A percentile compares a stretch with the other conserved stretches of the same genome.
These are phyloP conservation scores for Catocala nupta DNA, from an alignment of 2,888 invertebrate species.

Conservation along the genomic window DNA sequence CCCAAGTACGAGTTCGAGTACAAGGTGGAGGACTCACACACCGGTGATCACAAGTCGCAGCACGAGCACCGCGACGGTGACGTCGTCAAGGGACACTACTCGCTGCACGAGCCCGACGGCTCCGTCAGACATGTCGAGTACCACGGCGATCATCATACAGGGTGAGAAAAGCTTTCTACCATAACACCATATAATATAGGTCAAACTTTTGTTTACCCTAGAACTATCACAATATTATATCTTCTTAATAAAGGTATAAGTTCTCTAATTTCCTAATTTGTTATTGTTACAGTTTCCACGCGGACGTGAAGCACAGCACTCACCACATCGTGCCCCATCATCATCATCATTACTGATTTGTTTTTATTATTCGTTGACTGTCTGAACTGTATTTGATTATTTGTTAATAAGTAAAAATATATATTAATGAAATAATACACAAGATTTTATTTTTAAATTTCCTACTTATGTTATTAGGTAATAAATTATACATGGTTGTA, in stretches of 20 bases:
- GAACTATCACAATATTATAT: too few species aligned
- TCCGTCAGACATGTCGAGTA: constrained; percentile 84
- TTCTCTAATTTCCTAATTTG: too few species aligned
- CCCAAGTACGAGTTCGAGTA: constrained; percentile 56
- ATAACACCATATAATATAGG: too few species aligned
- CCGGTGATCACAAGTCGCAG: constrained; percentile 83
- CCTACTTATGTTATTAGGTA: too few species aligned
- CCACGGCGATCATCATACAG: constrained; percentile 65
- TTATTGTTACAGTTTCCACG: constrained; percentile 61
- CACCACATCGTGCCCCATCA: constrained; percentile 53
- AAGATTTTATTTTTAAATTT: too few species aligned
- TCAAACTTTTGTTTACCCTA: too few species aligned
- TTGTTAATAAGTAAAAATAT: too few species aligned
- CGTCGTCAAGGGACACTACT: constrained; percentile 66
- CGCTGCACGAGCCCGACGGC: constrained; percentile 81
- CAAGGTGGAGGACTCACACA: constrained; percentile 74
- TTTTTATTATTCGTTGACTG: too few species aligned
- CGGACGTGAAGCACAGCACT: constrained; percentile 61
- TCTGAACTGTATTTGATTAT: too few species aligned
- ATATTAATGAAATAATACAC: too few species aligned
- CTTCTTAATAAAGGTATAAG: too few species aligned
- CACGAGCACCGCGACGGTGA: constrained; percentile 83
- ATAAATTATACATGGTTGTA: too few species aligned
- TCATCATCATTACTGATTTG: constrained; percentile 30
- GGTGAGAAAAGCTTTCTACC: not conserved